phyloP scores from a whole-genome alignment of 2,113 vertebrate genomes.

The Eira barbara region DNA sequence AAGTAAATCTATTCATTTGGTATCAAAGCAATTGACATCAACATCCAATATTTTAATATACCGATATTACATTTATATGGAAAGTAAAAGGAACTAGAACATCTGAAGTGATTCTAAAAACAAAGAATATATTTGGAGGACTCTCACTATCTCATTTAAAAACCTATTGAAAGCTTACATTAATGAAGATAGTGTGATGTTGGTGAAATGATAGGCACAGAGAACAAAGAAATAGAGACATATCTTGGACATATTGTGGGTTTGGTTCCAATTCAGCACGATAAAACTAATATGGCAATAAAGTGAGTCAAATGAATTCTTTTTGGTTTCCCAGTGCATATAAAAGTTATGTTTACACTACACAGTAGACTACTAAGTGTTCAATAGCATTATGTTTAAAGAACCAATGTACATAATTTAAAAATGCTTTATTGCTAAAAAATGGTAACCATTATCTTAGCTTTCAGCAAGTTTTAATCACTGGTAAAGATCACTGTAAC shows the following conservation, averaged over 20 bases:
- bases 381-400: background rate
- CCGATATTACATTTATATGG: background rate
- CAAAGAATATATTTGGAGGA: background rate
- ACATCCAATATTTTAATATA: background rate
- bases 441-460: background rate
- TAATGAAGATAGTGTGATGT: background rate
- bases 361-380: background rate
- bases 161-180: background rate
- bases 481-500: background rate
- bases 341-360: background rate
- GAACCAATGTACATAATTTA: background rate
- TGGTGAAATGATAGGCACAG: background rate
- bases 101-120: background rate
- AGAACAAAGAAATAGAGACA: background rate
- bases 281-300: background rate
- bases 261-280: background rate
- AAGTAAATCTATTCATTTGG: background rate
- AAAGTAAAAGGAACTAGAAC: background rate
- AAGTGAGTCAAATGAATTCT: background rate
- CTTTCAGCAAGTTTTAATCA: background rate
- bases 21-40: background rate
- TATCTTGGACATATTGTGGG: background rate
- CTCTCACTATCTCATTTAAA: background rate
- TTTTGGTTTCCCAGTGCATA: background rate
- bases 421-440: background rate